Conservation (phyloP, 2,113 vertebrate species). For the Dicaeum eximium region DNA sequence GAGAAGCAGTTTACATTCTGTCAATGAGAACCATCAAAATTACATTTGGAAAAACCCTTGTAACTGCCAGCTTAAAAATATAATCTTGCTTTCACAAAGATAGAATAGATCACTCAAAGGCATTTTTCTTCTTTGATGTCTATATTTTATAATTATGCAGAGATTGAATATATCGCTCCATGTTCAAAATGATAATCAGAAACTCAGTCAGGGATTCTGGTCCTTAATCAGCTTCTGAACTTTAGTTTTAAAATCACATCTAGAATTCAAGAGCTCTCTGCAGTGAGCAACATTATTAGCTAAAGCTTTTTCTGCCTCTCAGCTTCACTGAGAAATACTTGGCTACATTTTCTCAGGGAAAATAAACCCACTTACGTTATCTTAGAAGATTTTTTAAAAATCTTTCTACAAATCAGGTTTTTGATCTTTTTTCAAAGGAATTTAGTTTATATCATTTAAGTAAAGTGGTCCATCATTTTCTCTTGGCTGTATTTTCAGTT, state of each 20-base stretch:
- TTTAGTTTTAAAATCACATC: not conserved
- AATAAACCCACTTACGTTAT: not conserved
- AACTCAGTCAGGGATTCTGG: not conserved
- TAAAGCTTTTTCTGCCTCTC: not conserved
- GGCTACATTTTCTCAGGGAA: not conserved
- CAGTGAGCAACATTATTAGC: not conserved
- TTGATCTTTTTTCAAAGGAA: not conserved
- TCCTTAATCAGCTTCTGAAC: not conserved
- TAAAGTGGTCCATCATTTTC: not conserved
- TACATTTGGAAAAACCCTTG: not conserved
- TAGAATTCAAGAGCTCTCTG: not conserved
- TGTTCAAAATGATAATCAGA: conserved; percentile 25
- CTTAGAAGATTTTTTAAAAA: not conserved
- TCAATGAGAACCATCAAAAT: not conserved
- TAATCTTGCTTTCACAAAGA: not conserved
- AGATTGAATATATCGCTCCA: not conserved
- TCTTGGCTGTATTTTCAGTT: not conserved
- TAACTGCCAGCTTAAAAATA: not conserved
- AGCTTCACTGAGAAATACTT: not conserved
- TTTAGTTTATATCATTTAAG: not conserved
- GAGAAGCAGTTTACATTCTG: not conserved
- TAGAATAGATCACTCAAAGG: not conserved
- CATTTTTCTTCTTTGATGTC: not conserved
- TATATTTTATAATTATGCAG: not conserved
- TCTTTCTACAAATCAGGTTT: not conserved